These are phyloP conservation scores for Orchesella flavescens DNA, from an alignment of 2,888 invertebrate genomes.

Conservation along the genomic window DNA sequence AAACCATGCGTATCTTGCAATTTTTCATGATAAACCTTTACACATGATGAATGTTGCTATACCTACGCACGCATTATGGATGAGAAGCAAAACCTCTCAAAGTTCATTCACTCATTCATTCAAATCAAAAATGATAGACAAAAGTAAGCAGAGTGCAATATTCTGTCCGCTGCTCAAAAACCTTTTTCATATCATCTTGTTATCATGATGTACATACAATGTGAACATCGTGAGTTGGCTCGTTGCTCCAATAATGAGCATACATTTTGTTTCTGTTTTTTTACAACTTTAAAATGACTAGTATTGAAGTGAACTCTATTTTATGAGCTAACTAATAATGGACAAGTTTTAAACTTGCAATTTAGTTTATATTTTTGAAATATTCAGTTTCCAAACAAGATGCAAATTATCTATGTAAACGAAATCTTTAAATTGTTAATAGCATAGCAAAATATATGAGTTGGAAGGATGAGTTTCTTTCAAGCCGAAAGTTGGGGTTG, in stretches of 20 bases:
- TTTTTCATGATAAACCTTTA: conserved; percentile 6
- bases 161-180: conserved; percentile 9
- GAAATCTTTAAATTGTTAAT: too few relatives aligned
- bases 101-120: conserved; percentile 66
- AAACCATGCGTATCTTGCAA: conserved; percentile 25
- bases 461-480: too few relatives aligned
- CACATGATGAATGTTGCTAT: conserved; percentile 1
- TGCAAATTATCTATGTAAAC: too few relatives aligned
- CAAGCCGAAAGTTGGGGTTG: too few relatives aligned
- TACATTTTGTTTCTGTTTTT: too few relatives aligned
- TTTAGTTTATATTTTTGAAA: too few relatives aligned
- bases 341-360: too few relatives aligned
- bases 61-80: conserved; percentile 58
- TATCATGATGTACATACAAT: neutral
- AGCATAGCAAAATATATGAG: too few relatives aligned
- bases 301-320: too few relatives aligned
- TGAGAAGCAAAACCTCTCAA: conserved; percentile 47
- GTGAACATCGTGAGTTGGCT: conserved; percentile 6
- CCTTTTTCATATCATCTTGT: neutral
- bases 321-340: too few relatives aligned
- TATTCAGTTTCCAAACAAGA: too few relatives aligned
- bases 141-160: conserved; percentile 40
- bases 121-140: conserved; percentile 52
- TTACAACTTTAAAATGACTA: too few relatives aligned
- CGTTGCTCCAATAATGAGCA: conserved; percentile 7